Evolutionary conservation across 2,113 vertebrate genomes (phyloP).

Genomic region (Delphinus delphis): DNA sequence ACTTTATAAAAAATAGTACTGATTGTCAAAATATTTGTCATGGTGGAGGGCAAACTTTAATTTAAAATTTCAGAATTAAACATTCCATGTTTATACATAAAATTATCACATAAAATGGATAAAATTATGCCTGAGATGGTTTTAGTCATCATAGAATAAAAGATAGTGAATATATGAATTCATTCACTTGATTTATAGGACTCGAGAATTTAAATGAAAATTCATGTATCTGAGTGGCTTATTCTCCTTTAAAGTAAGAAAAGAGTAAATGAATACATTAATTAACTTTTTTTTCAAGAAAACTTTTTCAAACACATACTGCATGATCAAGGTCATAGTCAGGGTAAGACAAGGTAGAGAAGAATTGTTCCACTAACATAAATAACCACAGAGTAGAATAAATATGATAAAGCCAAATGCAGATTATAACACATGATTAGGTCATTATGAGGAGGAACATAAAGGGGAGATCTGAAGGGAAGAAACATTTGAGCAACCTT

Average conservation of each 20-base stretch:
- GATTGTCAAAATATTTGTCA: not conserved
- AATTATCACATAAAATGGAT: not conserved
- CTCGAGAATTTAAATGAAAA: not conserved
- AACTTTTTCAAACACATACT: not conserved
- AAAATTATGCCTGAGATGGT: not conserved
- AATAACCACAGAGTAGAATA: not conserved
- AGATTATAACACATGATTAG: not conserved
- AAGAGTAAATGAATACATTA: not conserved
- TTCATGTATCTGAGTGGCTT: not conserved
- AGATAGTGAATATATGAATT: not conserved
- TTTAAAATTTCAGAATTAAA: conserved; percentile 22
- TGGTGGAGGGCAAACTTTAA: not conserved
- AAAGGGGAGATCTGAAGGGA: not conserved
- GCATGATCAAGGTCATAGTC: not conserved
- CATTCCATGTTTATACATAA: not conserved
- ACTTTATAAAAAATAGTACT: not conserved
- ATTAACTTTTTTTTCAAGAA: not conserved
- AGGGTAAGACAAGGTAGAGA: not conserved
- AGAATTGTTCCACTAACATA: not conserved
- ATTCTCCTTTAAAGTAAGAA: not conserved
- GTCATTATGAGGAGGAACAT: not conserved
- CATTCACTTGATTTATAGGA: not conserved
- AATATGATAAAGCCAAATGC: not conserved
- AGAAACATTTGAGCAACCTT: not conserved
- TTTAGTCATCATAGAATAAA: conserved; percentile 25